Conservation (phyloP, 2,113 vertebrate species). For the Panthera tigris region DNA sequence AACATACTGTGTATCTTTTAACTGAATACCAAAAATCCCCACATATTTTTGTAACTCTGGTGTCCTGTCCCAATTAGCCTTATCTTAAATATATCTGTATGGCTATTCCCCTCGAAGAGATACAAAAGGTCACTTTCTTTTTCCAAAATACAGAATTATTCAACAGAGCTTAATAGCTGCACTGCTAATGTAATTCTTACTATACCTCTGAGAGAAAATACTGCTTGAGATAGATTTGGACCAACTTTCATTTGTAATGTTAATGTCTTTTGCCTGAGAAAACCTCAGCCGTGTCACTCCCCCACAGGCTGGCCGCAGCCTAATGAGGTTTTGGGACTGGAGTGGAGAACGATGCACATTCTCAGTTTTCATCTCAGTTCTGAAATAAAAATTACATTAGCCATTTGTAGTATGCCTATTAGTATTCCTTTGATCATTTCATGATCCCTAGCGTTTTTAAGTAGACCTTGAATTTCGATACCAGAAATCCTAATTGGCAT, state of each 20-base stretch:
- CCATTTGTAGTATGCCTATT: slow-evolving; percentile 12
- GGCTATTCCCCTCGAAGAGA: slow-evolving; percentile 48
- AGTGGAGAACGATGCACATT: slow-evolving; percentile 9
- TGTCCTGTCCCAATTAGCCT: slow-evolving; percentile 49
- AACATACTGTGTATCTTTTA: slow-evolving; percentile 45
- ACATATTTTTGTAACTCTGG: slow-evolving; percentile 28
- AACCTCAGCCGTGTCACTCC: slow-evolving; percentile 44
- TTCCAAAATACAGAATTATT: slow-evolving; percentile 69
- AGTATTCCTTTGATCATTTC: slow-evolving; percentile 42
- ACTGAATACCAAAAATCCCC: background rate
- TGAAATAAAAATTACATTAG: slow-evolving; percentile 56
- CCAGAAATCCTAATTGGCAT: background rate
- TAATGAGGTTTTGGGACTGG: slow-evolving; percentile 57
- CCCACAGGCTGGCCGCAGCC: background rate
- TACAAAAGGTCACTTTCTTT: slow-evolving; percentile 66
- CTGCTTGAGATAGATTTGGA: slow-evolving; percentile 49
- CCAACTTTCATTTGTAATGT: slow-evolving; percentile 59
- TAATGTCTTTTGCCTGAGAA: slow-evolving; percentile 61
- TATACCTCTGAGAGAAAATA: slow-evolving; percentile 62
- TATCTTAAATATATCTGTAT: slow-evolving; percentile 58
- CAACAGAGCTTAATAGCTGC: slow-evolving; percentile 56
- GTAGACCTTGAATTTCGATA: slow-evolving; percentile 47
- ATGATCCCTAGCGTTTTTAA: slow-evolving; percentile 38
- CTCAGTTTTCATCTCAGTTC: slow-evolving; percentile 48
- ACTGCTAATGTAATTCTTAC: slow-evolving; percentile 62